Conservation (phyloP, 2,797 vertebrate species). For the Merluccius polli region DNA sequence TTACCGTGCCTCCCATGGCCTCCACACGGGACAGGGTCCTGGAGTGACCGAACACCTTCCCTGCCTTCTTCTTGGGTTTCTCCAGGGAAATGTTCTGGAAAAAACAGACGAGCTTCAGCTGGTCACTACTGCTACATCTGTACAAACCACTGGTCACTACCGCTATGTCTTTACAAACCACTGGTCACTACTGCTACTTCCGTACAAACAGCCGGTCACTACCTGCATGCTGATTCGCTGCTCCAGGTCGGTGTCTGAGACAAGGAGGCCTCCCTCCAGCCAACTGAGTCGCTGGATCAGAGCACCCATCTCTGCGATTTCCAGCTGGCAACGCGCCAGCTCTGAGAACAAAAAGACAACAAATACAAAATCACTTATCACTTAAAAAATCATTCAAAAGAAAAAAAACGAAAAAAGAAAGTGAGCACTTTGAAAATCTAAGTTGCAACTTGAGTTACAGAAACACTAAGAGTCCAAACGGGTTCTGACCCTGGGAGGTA, state of each 20-base stretch:
- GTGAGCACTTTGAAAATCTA: background rate
- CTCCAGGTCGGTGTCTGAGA: slow-evolving; percentile 75
- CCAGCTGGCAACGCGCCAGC: slow-evolving; percentile 77
- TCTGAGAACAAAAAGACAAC: slow-evolving; percentile 61
- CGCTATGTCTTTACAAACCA: too few species aligned
- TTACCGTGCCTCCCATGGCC: slow-evolving; percentile 62
- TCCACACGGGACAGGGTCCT: slow-evolving; percentile 70
- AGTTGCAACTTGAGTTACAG: background rate
- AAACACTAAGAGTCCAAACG: background rate
- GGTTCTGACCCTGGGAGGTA: slow-evolving; percentile 49
- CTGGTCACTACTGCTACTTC: background rate
- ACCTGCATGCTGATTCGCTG: slow-evolving; percentile 83
- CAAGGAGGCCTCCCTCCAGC: slow-evolving; percentile 79
- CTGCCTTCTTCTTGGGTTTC: slow-evolving; percentile 68
- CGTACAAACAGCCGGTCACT: background rate
- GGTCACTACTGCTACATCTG: background rate
- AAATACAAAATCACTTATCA: background rate
- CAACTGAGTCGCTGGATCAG: slow-evolving; percentile 82
- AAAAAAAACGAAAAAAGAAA: background rate
- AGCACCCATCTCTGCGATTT: slow-evolving; percentile 78
- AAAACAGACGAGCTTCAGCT: background rate
- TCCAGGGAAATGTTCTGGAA: slow-evolving; percentile 68
- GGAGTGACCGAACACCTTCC: slow-evolving; percentile 61
- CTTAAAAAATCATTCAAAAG: background rate
- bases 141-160: slow-evolving; percentile 43